phyloP scores from a whole-genome alignment of 2,888 invertebrate genomes.

The Archips xylosteana region DNA sequence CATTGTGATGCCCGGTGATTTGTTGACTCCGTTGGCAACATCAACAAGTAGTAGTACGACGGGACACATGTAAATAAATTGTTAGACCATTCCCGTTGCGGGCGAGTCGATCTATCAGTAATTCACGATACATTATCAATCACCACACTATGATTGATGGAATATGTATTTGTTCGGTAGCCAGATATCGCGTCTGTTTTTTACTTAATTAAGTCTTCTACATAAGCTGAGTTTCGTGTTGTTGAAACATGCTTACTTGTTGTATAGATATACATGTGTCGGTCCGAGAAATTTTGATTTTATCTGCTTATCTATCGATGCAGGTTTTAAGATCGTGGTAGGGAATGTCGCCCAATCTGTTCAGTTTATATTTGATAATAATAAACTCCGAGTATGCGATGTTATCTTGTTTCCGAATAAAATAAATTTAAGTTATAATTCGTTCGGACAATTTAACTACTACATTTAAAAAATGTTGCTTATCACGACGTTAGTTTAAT shows the following conservation, averaged over 20 bases:
- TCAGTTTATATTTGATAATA: constrained; percentile 55
- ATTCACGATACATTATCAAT: constrained; percentile 84
- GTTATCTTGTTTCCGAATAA: constrained; percentile 60
- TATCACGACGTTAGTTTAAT: background rate
- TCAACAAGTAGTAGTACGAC: constrained; percentile 79
- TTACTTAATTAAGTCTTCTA: constrained; percentile 81
- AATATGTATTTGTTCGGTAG: constrained; percentile 79
- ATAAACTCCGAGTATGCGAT: constrained; percentile 49
- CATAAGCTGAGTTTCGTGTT: constrained; percentile 55
- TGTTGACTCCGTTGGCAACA: constrained; percentile 61
- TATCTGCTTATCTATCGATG: constrained; percentile 49
- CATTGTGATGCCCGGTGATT: constrained; percentile 2
- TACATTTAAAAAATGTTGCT: constrained; percentile 27
- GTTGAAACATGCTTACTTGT: constrained; percentile 20
- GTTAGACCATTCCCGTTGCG: constrained; percentile 76
- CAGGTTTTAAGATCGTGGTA: constrained; percentile 51
- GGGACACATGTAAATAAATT: constrained; percentile 83
- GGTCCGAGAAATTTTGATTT: constrained; percentile 45
- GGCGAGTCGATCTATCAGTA: constrained; percentile 82
- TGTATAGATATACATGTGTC: constrained; percentile 31
- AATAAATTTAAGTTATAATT: constrained; percentile 54
- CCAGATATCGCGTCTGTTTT: constrained; percentile 80
- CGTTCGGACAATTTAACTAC: constrained; percentile 38
- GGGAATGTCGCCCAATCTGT: constrained; percentile 57
- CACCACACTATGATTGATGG: constrained; percentile 81